A percentile compares a stretch with the other conserved stretches of the same genome.
phyloP scores from a whole-genome alignment of 2,888 invertebrate species.

The Strigamia transsilvanica region DNA sequence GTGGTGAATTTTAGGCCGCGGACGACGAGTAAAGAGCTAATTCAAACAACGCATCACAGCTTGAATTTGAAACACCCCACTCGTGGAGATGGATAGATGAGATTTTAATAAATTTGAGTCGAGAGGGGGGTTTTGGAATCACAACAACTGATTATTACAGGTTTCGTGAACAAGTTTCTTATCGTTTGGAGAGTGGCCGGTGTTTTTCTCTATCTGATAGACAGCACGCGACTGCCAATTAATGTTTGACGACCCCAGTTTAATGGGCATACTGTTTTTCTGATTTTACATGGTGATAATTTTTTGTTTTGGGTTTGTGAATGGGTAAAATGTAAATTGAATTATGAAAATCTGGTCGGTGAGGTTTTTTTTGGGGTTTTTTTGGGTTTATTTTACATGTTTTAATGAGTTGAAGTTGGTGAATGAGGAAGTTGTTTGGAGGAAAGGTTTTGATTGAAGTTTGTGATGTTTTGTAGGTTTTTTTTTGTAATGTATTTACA shows the following conservation, averaged over 20 bases:
- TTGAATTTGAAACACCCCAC: not conserved
- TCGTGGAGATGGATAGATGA: not conserved
- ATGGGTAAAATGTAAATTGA: too few relatives aligned
- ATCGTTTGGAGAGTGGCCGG: not conserved
- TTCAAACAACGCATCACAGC: not conserved
- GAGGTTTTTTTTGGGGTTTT: too few relatives aligned
- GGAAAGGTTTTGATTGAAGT: too few relatives aligned
- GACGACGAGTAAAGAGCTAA: not conserved
- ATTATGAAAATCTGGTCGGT: too few relatives aligned
- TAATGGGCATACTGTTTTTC: not conserved
- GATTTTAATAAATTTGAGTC: not conserved
- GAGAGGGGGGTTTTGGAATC: not conserved
- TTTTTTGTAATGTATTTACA: too few relatives aligned
- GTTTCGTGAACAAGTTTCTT: not conserved
- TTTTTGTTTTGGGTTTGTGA: not conserved
- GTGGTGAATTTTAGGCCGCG: slow-evolving; percentile 8
- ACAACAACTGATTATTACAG: slow-evolving; percentile 8
- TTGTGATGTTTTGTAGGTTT: too few relatives aligned
- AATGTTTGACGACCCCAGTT: not conserved
- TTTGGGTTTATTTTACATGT: too few relatives aligned
- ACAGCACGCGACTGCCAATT: slow-evolving; percentile 8
- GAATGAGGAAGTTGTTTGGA: too few relatives aligned
- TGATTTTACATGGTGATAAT: not conserved
- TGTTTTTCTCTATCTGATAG: slow-evolving; percentile 8
- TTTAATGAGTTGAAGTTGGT: too few relatives aligned